Conservation (phyloP, 2,113 vertebrate species). For the Origma solitaria region DNA sequence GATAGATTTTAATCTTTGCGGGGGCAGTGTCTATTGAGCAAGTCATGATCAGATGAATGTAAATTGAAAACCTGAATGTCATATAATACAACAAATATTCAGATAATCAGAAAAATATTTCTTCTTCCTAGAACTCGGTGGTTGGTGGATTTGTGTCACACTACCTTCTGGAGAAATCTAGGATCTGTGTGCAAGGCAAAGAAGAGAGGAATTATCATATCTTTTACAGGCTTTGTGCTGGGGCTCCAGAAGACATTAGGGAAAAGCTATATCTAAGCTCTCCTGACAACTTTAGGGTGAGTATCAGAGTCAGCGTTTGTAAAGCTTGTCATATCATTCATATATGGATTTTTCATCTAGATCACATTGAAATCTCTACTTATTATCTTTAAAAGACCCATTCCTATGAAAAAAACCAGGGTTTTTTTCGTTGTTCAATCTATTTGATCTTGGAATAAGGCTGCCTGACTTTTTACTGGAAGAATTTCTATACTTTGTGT, state of each 20-base stretch:
- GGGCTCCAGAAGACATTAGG: conserved; percentile 90
- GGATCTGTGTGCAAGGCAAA: conserved; percentile 91
- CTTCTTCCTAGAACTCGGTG: conserved; percentile 81
- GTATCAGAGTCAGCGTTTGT: conserved; percentile 43
- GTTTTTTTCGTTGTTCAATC: not conserved
- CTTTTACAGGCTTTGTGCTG: conserved; percentile 95
- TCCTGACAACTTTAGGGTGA: conserved; percentile 91
- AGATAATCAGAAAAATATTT: conserved; percentile 13
- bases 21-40: not conserved
- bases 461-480: not conserved
- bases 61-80: not conserved
- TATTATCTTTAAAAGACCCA: not conserved
- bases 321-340: not conserved
- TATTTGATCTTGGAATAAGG: not conserved
- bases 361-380: not conserved
- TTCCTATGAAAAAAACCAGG: not conserved
- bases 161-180: conserved; percentile 97
- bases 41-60: not conserved
- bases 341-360: not conserved
- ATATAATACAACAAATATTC: not conserved
- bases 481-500: not conserved
- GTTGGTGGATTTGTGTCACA: conserved; percentile 98
- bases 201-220: conserved; percentile 99
- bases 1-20: not conserved
- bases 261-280: conserved; percentile 88